phyloP scores from a whole-genome alignment of 1,140 invertebrate species.

The Papilio machaon region DNA sequence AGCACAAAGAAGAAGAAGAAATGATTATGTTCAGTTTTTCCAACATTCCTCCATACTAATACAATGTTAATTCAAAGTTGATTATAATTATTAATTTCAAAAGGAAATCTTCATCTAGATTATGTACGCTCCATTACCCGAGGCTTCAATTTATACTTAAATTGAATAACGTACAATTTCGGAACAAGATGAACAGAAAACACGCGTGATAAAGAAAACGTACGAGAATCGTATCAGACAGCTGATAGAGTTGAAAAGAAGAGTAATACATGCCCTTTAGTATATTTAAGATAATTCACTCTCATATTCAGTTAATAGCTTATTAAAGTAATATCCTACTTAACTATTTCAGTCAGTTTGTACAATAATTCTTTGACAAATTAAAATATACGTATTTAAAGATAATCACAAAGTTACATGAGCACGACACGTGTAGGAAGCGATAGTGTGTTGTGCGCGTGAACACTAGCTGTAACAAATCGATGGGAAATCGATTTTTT shows the following conservation, averaged over 20 bases:
- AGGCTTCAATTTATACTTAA: neutral
- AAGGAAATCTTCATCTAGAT: neutral
- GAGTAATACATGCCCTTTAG: too few relatives aligned
- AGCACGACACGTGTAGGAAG: constrained; percentile 25
- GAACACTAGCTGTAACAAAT: constrained; percentile 14
- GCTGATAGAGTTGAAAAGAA: too few relatives aligned
- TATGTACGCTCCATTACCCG: neutral
- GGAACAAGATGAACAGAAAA: neutral
- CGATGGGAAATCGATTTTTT: constrained; percentile 32
- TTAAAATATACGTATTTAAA: too few relatives aligned
- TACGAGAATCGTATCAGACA: too few relatives aligned
- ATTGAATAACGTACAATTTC: neutral
- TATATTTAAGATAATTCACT: too few relatives aligned
- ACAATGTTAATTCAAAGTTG: neutral
- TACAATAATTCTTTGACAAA: too few relatives aligned
- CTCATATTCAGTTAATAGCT: too few relatives aligned
- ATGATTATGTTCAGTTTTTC: too few relatives aligned
- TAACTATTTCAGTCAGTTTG: too few relatives aligned
- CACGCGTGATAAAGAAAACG: neutral
- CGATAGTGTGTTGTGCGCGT: neutral
- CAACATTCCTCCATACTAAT: neutral
- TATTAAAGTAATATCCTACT: too few relatives aligned
- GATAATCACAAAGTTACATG: too few relatives aligned
- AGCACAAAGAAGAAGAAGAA: too few relatives aligned
- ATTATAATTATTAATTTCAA: neutral